Evolutionary conservation across 2,113 vertebrate genomes (phyloP).

Genomic region (Pachypanchax playfairii): DNA sequence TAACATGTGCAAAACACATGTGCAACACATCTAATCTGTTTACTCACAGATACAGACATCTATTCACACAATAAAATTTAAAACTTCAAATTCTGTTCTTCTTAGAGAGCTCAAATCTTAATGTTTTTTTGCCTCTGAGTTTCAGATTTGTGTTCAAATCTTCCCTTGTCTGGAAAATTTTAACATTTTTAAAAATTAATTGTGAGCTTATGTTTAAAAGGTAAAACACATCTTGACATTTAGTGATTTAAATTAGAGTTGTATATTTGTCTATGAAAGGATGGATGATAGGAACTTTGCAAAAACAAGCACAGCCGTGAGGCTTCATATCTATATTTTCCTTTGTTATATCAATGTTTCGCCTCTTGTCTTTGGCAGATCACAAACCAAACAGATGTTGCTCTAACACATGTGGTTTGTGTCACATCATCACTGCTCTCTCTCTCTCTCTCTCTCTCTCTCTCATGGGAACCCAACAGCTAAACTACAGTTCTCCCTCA

Average conservation of each 20-base stretch:
- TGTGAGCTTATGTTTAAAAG: too few relatives aligned
- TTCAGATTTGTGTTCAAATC: too few relatives aligned
- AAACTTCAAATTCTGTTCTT: constrained; percentile 16
- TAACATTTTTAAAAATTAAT: too few relatives aligned
- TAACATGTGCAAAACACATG: constrained; percentile 14
- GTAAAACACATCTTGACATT: too few relatives aligned
- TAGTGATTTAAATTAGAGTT: neutral
- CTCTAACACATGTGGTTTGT: constrained; percentile 63
- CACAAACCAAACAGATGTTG: constrained; percentile 54
- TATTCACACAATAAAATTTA: constrained; percentile 6
- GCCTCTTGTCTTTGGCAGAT: constrained; percentile 14
- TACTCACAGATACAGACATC: constrained; percentile 7
- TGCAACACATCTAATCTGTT: neutral
- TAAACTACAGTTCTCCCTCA: constrained; percentile 57
- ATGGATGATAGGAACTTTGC: neutral
- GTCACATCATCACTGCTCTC: constrained; percentile 56
- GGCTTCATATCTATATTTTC: constrained; percentile 16
- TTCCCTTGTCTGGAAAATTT: too few relatives aligned
- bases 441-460: constrained; percentile 10
- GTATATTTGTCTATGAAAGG: neutral
- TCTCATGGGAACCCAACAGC: constrained; percentile 58
- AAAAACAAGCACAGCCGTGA: constrained; percentile 8
- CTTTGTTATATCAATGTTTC: constrained; percentile 19
- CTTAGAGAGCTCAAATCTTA: constrained; percentile 7
- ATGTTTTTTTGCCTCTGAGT: neutral